These are phyloP conservation scores for Linyphia triangularis DNA, from an alignment of 2,888 invertebrate species.

Conservation along the genomic window DNA sequence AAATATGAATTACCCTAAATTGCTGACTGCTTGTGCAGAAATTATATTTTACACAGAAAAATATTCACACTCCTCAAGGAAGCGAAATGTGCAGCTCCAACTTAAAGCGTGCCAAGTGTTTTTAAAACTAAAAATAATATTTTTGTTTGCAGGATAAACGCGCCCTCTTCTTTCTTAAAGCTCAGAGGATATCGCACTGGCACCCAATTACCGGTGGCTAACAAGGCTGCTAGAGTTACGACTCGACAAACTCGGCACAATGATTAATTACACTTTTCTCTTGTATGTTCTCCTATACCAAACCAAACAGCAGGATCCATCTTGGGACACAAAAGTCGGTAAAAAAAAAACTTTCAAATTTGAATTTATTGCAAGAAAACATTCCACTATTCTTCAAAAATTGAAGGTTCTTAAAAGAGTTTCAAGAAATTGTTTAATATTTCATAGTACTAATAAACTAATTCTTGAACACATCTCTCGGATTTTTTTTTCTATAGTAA, in stretches of 20 bases:
- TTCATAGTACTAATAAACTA: too few relatives aligned
- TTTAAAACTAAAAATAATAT: slow-evolving; percentile 69
- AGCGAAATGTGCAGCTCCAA: neutral
- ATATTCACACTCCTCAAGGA: neutral
- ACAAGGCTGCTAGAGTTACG: slow-evolving; percentile 75
- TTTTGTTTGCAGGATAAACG: slow-evolving; percentile 58
- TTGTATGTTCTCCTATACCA: neutral
- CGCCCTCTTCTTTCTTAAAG: slow-evolving; percentile 20
- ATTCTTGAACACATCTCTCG: too few relatives aligned
- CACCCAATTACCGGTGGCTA: slow-evolving; percentile 75
- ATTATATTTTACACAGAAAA: neutral
- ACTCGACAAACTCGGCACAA: slow-evolving; percentile 67
- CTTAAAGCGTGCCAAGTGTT: slow-evolving; percentile 44
- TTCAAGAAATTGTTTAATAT: too few relatives aligned
- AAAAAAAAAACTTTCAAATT: too few relatives aligned
- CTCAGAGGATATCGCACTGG: slow-evolving; percentile 49
- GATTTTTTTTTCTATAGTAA: too few relatives aligned
- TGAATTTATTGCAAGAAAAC: too few relatives aligned
- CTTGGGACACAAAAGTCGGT: neutral
- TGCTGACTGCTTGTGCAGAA: neutral
- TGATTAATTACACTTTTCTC: slow-evolving; percentile 65
- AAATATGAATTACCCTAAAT: too few relatives aligned
- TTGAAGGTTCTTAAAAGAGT: too few relatives aligned
- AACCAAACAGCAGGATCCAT: neutral
- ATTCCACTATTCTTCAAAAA: too few relatives aligned